Evolutionary conservation across 2,113 vertebrate genomes (phyloP).

Genomic region (Hystrix brachyura): DNA sequence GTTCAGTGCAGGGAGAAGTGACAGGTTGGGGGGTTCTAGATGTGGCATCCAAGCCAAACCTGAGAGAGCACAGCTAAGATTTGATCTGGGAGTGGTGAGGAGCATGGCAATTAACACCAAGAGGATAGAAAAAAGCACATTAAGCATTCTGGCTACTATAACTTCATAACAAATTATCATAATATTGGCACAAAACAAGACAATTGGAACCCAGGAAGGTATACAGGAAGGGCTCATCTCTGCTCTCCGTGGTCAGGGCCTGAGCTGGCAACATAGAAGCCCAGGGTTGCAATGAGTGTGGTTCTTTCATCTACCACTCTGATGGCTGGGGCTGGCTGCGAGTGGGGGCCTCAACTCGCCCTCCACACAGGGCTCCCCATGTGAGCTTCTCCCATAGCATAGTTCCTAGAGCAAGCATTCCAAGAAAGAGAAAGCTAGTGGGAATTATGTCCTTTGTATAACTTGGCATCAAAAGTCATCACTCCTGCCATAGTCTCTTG

Average conservation of each 20-base stretch:
- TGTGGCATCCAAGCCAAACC: not conserved
- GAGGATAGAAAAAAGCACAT: not conserved
- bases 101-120: not conserved
- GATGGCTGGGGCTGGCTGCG: not conserved
- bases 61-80: not conserved
- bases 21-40: not conserved
- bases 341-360: not conserved
- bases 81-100: not conserved
- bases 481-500: not conserved
- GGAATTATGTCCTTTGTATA: not conserved
- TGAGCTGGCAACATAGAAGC: not conserved
- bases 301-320: not conserved
- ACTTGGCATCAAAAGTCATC: not conserved
- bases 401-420: not conserved
- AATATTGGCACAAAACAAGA: not conserved
- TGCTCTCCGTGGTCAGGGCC: not conserved
- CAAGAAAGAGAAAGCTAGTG: not conserved
- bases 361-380: not conserved
- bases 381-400: not conserved
- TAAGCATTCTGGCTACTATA: not conserved
- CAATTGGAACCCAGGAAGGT: not conserved
- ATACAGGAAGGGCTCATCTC: not conserved
- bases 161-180: not conserved
- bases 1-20: not conserved
- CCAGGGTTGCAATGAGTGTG: not conserved